Evolutionary conservation across 2,888 invertebrate genomes (phyloP).

Genomic region (Rapana venosa): DNA sequence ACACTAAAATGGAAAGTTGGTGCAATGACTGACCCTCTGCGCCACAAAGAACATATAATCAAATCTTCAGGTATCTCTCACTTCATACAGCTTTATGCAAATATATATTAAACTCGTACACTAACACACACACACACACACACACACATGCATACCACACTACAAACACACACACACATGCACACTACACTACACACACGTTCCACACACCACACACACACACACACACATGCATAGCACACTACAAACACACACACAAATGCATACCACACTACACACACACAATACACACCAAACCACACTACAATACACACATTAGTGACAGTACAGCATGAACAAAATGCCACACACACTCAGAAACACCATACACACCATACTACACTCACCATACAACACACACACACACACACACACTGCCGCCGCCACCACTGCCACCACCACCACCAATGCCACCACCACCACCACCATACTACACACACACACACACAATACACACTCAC

Average conservation of each 20-base stretch:
- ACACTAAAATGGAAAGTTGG: constrained; percentile 79
- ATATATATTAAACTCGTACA: not conserved
- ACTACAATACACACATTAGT: not conserved
- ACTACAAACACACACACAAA: too few species aligned
- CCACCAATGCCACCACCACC: too few species aligned
- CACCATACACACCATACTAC: not conserved
- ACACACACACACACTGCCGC: not conserved
- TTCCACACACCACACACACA: too few species aligned
- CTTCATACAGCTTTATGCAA: not conserved
- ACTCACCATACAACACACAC: not conserved
- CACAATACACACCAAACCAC: not conserved
- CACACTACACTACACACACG: too few species aligned
- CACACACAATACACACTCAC: not conserved
- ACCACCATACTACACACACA: not conserved
- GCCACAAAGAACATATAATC: constrained; percentile 42
- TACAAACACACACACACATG: not conserved
- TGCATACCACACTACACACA: not conserved
- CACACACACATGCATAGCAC: too few species aligned
- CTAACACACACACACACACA: not conserved
- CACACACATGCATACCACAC: not conserved
- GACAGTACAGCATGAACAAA: too few species aligned
- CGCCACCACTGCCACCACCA: not conserved
- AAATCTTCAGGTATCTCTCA: not conserved
- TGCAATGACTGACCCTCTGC: constrained; percentile 77
- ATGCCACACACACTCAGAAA: not conserved